phyloP scores from a whole-genome alignment of 2,797 vertebrate species.

The Chrysocyon brachyurus region DNA sequence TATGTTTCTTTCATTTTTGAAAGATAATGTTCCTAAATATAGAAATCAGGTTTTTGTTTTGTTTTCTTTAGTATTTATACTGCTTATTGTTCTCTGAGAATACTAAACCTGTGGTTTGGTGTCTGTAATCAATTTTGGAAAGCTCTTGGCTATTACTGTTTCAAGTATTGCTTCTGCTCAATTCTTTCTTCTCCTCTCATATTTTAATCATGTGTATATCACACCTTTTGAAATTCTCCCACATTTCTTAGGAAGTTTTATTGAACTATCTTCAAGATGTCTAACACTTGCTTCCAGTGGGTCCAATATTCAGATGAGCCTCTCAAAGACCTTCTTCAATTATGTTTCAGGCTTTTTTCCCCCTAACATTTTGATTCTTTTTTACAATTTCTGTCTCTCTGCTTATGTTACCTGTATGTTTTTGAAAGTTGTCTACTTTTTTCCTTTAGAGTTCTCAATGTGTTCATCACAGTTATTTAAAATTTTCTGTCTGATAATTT shows the following conservation, averaged over 20 bases:
- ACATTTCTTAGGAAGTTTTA: neutral
- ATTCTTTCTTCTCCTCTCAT: neutral
- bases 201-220: neutral
- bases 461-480: neutral
- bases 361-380: neutral
- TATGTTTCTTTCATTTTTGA: neutral
- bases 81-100: neutral
- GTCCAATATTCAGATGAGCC: neutral
- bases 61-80: neutral
- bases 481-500: neutral
- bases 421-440: neutral
- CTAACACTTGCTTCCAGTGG: neutral
- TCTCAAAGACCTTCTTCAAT: neutral
- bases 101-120: neutral
- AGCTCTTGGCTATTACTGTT: neutral
- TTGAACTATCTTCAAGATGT: neutral
- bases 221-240: neutral
- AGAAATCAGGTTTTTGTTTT: neutral
- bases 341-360: neutral
- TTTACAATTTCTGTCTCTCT: neutral
- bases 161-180: neutral
- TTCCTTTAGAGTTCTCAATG: neutral
- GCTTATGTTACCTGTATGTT: neutral
- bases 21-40: neutral
- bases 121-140: neutral